Base-by-base conservation (phyloP, 2,113 vertebrate genomes). In the Mesocricetus auratus region DNA sequence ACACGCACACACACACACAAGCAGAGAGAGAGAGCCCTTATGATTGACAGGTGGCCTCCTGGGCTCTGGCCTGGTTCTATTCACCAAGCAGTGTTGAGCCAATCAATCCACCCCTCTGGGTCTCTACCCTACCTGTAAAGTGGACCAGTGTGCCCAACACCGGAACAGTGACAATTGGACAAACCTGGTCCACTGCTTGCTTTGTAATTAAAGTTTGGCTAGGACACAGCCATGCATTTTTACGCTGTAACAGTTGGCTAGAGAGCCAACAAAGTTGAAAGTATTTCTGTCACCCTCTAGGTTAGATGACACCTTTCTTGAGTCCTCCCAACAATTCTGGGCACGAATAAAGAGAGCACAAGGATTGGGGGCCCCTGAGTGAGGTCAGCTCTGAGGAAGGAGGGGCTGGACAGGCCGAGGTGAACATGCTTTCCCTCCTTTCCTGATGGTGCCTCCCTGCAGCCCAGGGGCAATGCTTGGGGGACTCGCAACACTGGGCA, bases 151-250 rank as follows among this genome's bases (percentile, higher is more conserved):
- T 15, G 42, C 50, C 3, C 5, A 42, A 50, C 8, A 1, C 13
- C 7, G 87, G 13, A 17, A 45, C 78, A 47, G 5, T 39, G 86
- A 91, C 1, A 6, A 0, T 4, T 22, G 68, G 69, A 39, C 26
- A 16, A 50, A 56, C 19, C 45, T 0, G 26, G 45, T 64, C 64
- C 26, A 0, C 42, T 0, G 2, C 58, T 66, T 97, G 39, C 24
- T 86, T 86, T 86, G 36, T 87, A 66, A 95, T 36, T 69, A 69
- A 69, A 94, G 82, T 86, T 96, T 96, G 89, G 89, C 82, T 82
- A 53, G 36, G 39, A 89, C 29, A 26, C 60, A 87, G 39, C 39
- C 71, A 16, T 3, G 7, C 68, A 69, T 69, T 36, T 69, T 36
- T 36, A 69, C n/a, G 22, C 39, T 45, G 39, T 45, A 45, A 74